Conservation (phyloP, 30 jellyfish, hydroid and myxozoan species). For the Cassiopea xamachana region DNA sequence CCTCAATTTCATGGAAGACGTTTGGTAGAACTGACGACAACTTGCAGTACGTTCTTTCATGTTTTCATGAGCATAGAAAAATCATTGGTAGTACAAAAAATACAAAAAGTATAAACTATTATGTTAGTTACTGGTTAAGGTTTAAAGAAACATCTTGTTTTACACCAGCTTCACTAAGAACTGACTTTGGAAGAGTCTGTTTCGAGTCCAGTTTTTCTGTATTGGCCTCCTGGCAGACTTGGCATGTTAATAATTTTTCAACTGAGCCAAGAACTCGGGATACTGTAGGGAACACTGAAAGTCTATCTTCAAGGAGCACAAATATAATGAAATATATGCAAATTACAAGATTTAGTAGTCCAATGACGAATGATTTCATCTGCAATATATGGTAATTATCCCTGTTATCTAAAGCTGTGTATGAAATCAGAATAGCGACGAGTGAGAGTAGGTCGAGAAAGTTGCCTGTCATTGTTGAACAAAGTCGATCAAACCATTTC, state of each 20-base stretch:
- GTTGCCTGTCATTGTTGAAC: conserved; percentile 88
- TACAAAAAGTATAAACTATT: not conserved
- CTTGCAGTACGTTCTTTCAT: too few relatives aligned
- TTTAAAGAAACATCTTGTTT: conserved; percentile 34
- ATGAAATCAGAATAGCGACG: conserved; percentile 80
- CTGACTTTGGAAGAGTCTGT: conserved; percentile 29
- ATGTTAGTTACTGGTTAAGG: not conserved
- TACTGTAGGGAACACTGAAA: conserved; percentile 82
- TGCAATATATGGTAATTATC: conserved; percentile 89
- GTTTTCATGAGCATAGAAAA: too few relatives aligned
- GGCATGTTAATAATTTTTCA: conserved; percentile 50
- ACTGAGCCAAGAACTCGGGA: conserved; percentile 46
- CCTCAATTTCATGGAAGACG: too few relatives aligned
- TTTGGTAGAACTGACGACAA: too few relatives aligned
- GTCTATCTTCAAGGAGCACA: conserved; percentile 89
- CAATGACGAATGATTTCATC: conserved; percentile 85
- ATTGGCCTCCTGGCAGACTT: not conserved
- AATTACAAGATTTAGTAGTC: conserved; percentile 73
- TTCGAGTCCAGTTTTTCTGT: not conserved
- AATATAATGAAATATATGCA: conserved; percentile 79
- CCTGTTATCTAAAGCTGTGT: conserved; percentile 91
- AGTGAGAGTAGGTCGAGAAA: conserved; percentile 85
- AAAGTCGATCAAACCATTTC: conserved; percentile 93
- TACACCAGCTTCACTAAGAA: conserved; percentile 49
- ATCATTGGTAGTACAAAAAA: not conserved